These are phyloP conservation scores for Drosophila neonasuta DNA, from an alignment of 2,888 invertebrate species.

Conservation along the genomic window DNA sequence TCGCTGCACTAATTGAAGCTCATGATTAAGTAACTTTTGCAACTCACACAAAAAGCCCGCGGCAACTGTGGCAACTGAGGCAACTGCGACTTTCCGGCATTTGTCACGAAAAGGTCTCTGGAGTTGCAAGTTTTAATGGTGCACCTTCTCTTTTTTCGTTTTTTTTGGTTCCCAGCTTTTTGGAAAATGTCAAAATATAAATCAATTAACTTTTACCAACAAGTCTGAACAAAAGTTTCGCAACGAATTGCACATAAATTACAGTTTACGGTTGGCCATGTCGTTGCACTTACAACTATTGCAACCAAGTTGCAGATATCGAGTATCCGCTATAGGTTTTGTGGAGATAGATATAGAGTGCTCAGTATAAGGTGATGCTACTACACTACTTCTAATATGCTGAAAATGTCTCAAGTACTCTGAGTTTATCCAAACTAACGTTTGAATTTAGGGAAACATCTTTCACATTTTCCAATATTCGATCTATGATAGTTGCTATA, in stretches of 20 bases:
- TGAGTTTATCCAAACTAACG: no score
- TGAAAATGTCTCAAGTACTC: background rate
- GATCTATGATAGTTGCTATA: no score
- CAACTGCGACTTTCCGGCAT: slow-evolving; percentile 58
- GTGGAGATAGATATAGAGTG: background rate
- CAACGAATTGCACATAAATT: slow-evolving; percentile 27
- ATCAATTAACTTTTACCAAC: slow-evolving; percentile 70
- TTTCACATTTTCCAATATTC: no score
- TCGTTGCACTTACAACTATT: background rate
- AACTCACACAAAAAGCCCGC: slow-evolving; percentile 39
- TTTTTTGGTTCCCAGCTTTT: slow-evolving; percentile 18
- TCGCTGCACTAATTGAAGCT: slow-evolving; percentile 69
- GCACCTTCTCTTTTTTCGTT: slow-evolving; percentile 45
- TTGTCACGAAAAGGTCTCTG: slow-evolving; percentile 74
- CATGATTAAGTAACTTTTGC: slow-evolving; percentile 74
- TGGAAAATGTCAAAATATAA: slow-evolving; percentile 72
- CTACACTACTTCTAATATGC: background rate
- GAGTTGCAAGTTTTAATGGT: slow-evolving; percentile 60
- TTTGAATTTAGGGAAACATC: no score
- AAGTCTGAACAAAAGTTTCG: slow-evolving; percentile 54
- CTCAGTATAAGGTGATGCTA: background rate
- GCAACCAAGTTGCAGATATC: slow-evolving; percentile 1
- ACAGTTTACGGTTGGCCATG: background rate
- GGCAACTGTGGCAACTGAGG: slow-evolving; percentile 20
- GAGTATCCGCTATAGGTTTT: slow-evolving; percentile 7